A percentile compares a stretch with the other conserved stretches of the same genome.
phyloP scores from a whole-genome alignment of 2,888 invertebrate genomes.

The Drosophila paucipuncta region DNA sequence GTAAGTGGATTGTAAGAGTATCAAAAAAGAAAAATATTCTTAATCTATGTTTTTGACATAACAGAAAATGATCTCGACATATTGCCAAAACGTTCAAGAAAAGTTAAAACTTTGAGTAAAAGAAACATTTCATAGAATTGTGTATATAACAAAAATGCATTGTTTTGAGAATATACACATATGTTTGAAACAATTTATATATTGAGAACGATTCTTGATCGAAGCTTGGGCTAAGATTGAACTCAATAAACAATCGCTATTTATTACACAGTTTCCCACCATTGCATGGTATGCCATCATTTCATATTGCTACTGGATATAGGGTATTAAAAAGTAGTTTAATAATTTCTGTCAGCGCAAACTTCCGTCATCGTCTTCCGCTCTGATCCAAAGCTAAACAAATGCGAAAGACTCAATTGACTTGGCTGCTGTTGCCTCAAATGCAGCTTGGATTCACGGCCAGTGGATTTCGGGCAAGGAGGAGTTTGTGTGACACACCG shows the following conservation, averaged over 20 bases:
- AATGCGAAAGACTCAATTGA: conserved; percentile 21
- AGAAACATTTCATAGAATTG: too few species aligned
- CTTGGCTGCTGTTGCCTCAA: not conserved
- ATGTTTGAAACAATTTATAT: not conserved
- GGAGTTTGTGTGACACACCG: conserved; percentile 60
- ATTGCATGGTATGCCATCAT: not conserved
- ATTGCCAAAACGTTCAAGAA: too few species aligned
- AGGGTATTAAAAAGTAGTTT: conserved; percentile 5
- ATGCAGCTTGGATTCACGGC: not conserved
- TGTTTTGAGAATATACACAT: too few species aligned
- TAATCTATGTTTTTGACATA: not conserved
- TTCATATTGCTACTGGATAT: not conserved
- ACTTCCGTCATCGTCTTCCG: conserved; percentile 71
- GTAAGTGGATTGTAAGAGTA: not conserved
- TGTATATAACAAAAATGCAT: not conserved
- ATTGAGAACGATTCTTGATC: not conserved
- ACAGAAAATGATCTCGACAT: fast-evolving
- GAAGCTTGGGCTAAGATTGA: not conserved
- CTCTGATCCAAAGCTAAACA: conserved; percentile 27
- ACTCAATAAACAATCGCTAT: not conserved
- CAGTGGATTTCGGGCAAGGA: conserved; percentile 48
- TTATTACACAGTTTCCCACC: not conserved
- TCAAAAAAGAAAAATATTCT: not conserved
- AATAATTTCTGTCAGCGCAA: conserved; percentile 43
- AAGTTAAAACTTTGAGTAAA: too few species aligned